Evolutionary conservation across 2,797 vertebrate genomes (phyloP).

Genomic region (Esox lucius): DNA sequence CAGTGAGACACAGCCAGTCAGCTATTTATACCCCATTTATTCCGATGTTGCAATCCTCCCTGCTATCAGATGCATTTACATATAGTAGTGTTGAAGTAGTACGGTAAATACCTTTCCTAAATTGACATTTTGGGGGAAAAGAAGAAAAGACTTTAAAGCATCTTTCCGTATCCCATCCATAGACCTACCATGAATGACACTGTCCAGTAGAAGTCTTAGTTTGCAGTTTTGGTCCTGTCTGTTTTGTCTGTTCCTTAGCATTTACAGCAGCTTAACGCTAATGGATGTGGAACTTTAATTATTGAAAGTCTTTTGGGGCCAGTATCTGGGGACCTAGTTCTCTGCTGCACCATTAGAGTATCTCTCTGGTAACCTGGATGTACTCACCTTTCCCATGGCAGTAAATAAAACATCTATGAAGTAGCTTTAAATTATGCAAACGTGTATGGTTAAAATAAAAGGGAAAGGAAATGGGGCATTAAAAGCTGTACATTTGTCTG

Average conservation of each 20-base stretch:
- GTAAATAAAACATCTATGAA: conserved; percentile 64
- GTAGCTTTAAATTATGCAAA: conserved; percentile 70
- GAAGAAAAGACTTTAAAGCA: not conserved
- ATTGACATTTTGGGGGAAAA: not conserved
- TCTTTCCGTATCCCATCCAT: not conserved
- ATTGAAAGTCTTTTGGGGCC: conserved; percentile 11
- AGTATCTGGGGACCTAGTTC: conserved; percentile 9
- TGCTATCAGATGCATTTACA: not conserved
- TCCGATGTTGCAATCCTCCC: not conserved
- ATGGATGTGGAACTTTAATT: conserved; percentile 14
- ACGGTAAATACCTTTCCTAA: not conserved
- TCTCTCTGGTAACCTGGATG: conserved; percentile 36
- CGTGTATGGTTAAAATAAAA: conserved; percentile 36
- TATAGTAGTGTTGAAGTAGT: not conserved
- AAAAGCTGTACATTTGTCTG: conserved; percentile 63
- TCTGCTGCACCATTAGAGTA: conserved; percentile 31
- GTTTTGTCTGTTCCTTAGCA: not conserved
- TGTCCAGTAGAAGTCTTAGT: not conserved
- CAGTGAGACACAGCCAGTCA: not conserved
- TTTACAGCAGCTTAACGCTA: not conserved
- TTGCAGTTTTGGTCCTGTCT: not conserved
- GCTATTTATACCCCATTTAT: not conserved
- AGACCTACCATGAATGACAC: not conserved
- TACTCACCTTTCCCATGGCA: conserved; percentile 40
- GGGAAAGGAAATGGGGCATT: conserved; percentile 66